These are phyloP conservation scores for Drosophila erecta DNA, from an alignment of 1,140 invertebrate species.

Conservation along the genomic window DNA sequence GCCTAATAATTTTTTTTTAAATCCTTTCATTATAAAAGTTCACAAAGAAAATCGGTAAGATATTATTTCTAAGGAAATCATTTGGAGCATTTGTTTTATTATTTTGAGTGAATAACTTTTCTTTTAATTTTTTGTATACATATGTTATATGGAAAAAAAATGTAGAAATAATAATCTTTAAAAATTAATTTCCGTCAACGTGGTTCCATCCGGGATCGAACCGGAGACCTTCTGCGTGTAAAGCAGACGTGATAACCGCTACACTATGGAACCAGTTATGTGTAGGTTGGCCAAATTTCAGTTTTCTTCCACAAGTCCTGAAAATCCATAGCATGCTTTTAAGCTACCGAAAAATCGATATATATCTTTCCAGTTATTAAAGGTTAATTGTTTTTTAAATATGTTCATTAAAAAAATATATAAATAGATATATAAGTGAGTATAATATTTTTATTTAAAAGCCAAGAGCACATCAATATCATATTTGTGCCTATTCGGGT, in stretches of 20 bases:
- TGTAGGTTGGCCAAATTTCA: constrained; percentile 17
- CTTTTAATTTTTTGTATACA: no score
- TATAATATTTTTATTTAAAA: constrained; percentile 70
- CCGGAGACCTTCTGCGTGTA: constrained; percentile 88
- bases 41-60: no score
- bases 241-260: constrained; percentile 89
- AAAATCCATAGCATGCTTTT: constrained; percentile 22
- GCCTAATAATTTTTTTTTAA: no score
- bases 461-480: constrained; percentile 54
- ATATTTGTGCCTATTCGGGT: constrained; percentile 45
- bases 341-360: neutral
- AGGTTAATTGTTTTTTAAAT: no score
- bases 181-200: neutral
- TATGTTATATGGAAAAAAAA: neutral
- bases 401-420: no score
- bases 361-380: no score
- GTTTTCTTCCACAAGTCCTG: constrained; percentile 29
- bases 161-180: neutral
- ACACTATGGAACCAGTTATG: constrained; percentile 85
- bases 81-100: no score
- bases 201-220: constrained; percentile 52
- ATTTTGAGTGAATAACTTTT: no score
- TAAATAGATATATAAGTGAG: constrained; percentile 8
- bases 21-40: no score
- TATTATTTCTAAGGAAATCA: no score